Percentiles rank a stretch among this genome's conserved stretches.
Conservation (phyloP, 2,888 invertebrate species). For the Busseola fusca region DNA sequence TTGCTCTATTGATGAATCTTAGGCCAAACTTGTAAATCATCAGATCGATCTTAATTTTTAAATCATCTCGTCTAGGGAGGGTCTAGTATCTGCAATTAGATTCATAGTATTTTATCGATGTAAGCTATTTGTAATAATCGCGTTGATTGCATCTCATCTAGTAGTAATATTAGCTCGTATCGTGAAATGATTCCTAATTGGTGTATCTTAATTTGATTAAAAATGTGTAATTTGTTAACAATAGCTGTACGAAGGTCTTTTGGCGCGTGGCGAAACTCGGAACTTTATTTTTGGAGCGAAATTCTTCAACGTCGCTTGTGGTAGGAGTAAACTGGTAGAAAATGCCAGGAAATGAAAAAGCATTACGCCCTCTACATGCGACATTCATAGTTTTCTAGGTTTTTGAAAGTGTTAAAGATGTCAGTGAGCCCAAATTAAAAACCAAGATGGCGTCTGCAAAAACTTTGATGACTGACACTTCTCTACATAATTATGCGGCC, state of each 20-base stretch:
- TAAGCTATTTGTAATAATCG: background rate
- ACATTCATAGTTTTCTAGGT: too few species aligned
- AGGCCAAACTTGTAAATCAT: background rate
- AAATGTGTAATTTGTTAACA: constrained; percentile 9
- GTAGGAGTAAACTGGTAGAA: too few species aligned
- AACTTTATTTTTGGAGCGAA: too few species aligned
- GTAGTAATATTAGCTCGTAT: constrained; percentile 16
- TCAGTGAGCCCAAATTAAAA: too few species aligned
- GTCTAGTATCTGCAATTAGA: constrained; percentile 18
- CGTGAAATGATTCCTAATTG: background rate
- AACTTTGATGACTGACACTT: background rate
- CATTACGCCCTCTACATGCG: too few species aligned
- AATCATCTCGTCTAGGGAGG: background rate
- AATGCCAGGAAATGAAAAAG: too few species aligned
- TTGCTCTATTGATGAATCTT: background rate
- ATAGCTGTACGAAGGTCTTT: background rate
- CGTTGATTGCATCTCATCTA: constrained; percentile 16
- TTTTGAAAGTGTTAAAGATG: too few species aligned
- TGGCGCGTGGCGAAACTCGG: background rate
- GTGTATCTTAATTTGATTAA: background rate
- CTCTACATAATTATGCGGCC: background rate
- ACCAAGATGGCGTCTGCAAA: too few species aligned
- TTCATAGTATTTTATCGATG: constrained; percentile 10
- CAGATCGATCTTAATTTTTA: background rate
- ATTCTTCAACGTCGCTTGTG: too few species aligned